These are phyloP conservation scores for Musca domestica DNA, from an alignment of 1,140 invertebrate species.

Conservation along the genomic window DNA sequence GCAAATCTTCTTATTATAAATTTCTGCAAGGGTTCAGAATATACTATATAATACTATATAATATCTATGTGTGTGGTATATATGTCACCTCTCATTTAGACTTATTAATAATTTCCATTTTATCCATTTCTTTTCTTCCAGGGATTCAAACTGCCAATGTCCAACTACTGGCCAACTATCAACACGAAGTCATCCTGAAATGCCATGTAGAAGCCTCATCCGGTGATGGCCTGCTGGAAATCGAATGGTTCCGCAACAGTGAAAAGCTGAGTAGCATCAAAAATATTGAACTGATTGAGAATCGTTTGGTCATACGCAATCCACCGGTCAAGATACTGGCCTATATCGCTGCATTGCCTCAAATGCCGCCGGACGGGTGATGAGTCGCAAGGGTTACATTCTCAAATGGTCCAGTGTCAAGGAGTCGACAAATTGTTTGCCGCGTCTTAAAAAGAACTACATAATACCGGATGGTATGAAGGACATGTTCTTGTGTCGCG, in stretches of 20 bases:
- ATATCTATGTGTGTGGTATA: too few relatives aligned
- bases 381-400: conserved; percentile 64
- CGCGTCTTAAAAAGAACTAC: conserved; percentile 56
- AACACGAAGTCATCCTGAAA: conserved; percentile 64
- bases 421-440: conserved; percentile 36
- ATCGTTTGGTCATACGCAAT: conserved; percentile 63
- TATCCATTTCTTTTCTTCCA: background rate
- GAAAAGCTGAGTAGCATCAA: conserved; percentile 61
- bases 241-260: conserved; percentile 76
- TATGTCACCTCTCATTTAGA: too few relatives aligned
- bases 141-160: conserved; percentile 60
- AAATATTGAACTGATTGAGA: conserved; percentile 63
- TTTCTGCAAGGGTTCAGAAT: background rate
- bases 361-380: conserved; percentile 71
- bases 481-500: conserved; percentile 46
- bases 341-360: conserved; percentile 73
- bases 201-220: conserved; percentile 72
- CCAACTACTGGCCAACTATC: conserved; percentile 61
- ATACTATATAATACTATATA: too few relatives aligned
- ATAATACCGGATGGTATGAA: conserved; percentile 62
- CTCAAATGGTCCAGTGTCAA: conserved; percentile 33
- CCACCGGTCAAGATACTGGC: conserved; percentile 64
- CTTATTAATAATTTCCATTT: too few relatives aligned
- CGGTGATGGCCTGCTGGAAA: conserved; percentile 62
- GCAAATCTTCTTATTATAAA: background rate